Conservation (phyloP, 2,797 vertebrate genomes). For the Pyrocephalus nanus region DNA sequence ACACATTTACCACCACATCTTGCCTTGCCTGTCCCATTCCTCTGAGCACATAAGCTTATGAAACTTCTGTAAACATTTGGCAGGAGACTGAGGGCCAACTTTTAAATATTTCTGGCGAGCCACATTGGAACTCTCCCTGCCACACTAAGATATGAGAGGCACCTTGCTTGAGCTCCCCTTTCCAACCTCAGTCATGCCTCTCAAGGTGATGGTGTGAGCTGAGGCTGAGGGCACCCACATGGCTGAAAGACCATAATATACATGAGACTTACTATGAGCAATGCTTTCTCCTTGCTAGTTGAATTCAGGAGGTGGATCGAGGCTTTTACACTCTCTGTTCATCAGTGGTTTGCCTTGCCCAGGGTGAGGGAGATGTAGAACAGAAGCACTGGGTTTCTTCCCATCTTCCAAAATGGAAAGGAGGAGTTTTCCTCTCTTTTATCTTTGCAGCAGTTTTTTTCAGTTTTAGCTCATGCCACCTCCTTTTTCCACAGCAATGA, state of each 20-base stretch:
- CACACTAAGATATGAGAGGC: neutral
- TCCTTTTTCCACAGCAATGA: conserved; percentile 79
- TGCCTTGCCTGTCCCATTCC: neutral
- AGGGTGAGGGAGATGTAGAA: neutral
- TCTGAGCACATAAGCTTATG: neutral
- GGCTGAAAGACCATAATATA: neutral
- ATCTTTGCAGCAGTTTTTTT: neutral
- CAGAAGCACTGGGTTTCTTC: neutral
- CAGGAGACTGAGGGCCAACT: neutral
- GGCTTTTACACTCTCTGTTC: neutral
- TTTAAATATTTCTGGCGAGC: neutral
- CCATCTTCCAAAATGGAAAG: neutral
- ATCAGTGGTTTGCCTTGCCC: neutral
- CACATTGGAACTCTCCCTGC: neutral
- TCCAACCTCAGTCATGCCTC: neutral
- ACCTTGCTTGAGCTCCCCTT: neutral
- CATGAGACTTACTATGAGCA: accelerated
- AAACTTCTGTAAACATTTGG: neutral
- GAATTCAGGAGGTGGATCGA: neutral
- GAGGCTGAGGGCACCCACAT: accelerated
- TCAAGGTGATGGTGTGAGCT: neutral
- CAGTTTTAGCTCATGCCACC: neutral
- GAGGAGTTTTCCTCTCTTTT: neutral
- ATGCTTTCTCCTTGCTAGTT: neutral
- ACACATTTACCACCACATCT: neutral